Evolutionary conservation across 2,113 vertebrate genomes (phyloP).

Genomic region (Circaetus gallicus): DNA sequence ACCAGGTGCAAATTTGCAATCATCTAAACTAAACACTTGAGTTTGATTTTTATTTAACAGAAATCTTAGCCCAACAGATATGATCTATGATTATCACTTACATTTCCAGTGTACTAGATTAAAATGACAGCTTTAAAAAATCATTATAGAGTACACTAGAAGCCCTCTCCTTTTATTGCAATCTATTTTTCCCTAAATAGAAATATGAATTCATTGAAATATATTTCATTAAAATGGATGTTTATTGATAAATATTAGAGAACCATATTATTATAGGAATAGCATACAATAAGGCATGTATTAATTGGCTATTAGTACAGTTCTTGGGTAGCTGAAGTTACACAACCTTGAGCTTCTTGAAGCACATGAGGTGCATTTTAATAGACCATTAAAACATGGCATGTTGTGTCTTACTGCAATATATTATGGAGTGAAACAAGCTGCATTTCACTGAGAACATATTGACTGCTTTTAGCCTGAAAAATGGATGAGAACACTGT

Average conservation of each 20-base stretch:
- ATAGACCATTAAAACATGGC: background rate
- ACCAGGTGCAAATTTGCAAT: background rate
- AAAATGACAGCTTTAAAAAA: constrained; percentile 1
- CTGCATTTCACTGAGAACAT: background rate
- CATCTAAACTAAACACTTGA: background rate
- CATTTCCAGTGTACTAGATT: background rate
- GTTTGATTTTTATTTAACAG: constrained; percentile 17
- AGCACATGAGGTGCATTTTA: background rate
- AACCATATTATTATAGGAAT: background rate
- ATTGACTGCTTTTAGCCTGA: background rate
- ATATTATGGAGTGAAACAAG: background rate
- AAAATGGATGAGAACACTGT: background rate
- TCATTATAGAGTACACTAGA: background rate
- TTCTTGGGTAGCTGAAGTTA: background rate
- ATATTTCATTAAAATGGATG: background rate
- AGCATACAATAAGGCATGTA: background rate
- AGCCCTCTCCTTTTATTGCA: background rate
- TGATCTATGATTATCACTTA: background rate
- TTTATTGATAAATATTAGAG: constrained; percentile 13
- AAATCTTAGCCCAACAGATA: background rate
- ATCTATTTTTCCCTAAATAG: background rate
- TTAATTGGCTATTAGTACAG: background rate
- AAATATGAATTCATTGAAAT: background rate
- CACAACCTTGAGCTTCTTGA: background rate
- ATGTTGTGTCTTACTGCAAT: background rate